phyloP scores from a whole-genome alignment of 2,113 vertebrate species.

The Oncorhynchus mykiss region DNA sequence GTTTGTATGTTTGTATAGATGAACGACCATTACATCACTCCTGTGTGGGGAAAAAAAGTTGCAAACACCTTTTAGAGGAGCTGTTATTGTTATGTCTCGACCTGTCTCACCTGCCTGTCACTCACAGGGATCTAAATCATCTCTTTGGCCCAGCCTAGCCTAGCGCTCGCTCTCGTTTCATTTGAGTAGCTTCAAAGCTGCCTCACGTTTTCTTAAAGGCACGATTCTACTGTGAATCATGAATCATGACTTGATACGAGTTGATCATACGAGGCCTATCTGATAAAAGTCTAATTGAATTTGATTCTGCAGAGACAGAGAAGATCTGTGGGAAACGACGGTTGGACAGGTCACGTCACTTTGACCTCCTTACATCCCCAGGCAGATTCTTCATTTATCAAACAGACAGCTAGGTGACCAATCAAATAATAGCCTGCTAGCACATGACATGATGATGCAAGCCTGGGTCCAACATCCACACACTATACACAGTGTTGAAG shows the following conservation, averaged over 20 bases:
- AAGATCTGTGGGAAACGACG: background rate
- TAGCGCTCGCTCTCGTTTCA: background rate
- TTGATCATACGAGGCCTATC: constrained; percentile 33
- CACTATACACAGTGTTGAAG: constrained; percentile 58
- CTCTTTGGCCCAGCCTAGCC: constrained; percentile 3
- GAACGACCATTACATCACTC: constrained; percentile 58
- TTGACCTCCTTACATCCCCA: no score
- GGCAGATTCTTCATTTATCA: constrained; percentile 21
- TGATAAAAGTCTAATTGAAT: constrained; percentile 41
- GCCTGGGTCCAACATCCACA: constrained; percentile 60
- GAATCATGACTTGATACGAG: constrained; percentile 51
- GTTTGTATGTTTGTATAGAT: constrained; percentile 36
- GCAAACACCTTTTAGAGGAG: constrained; percentile 60
- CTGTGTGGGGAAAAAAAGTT: constrained; percentile 61
- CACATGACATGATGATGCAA: constrained; percentile 60
- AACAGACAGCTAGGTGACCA: constrained; percentile 38
- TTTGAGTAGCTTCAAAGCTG: background rate
- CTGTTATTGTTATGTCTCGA: constrained; percentile 45
- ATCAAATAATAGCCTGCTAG: constrained; percentile 48
- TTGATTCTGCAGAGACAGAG: constrained; percentile 35
- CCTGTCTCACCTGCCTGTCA: no score
- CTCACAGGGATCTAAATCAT: constrained; percentile 23
- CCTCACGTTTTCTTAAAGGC: constrained; percentile 59
- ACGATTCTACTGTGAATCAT: constrained; percentile 58
- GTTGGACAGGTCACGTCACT: no score